Evolutionary conservation across 2,888 invertebrate genomes (phyloP).

Genomic region (Mesorhabditis spiculigera): DNA sequence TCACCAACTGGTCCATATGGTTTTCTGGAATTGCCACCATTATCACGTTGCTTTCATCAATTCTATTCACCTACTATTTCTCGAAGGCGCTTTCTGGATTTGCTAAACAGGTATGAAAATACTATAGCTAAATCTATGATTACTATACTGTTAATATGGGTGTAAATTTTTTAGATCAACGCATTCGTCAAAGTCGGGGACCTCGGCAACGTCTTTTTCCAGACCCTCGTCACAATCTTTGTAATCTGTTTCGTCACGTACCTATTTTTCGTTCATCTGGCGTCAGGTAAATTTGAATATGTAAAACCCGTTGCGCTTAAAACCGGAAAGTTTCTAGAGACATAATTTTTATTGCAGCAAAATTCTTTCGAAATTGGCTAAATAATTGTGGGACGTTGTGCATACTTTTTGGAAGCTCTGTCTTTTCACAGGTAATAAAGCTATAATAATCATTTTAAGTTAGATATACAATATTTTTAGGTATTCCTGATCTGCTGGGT

Average conservation of each 20-base stretch:
- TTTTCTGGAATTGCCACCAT: background rate
- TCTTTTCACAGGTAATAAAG: slow-evolving; percentile 13
- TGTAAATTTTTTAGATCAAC: slow-evolving; percentile 13
- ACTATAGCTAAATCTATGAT: background rate
- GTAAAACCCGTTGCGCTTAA: background rate
- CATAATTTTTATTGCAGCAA: slow-evolving; percentile 11
- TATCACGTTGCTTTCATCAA: background rate
- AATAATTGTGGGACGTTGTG: slow-evolving; percentile 13
- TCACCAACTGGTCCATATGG: background rate
- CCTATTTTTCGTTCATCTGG: slow-evolving; percentile 15
- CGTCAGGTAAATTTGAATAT: slow-evolving; percentile 4
- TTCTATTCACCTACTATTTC: background rate
- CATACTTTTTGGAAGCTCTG: slow-evolving; percentile 16
- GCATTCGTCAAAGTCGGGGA: slow-evolving; percentile 18
- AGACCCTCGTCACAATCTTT: slow-evolving; percentile 11
- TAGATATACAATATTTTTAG: background rate
- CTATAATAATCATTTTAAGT: background rate
- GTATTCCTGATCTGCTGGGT: slow-evolving; percentile 20
- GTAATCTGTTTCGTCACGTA: slow-evolving; percentile 14
- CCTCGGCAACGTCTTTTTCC: slow-evolving; percentile 11
- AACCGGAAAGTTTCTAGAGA: background rate
- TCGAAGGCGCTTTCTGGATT: background rate
- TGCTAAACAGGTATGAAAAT: background rate
- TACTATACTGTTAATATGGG: no score
- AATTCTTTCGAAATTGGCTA: slow-evolving; percentile 10